Evolutionary conservation across 2,888 invertebrate genomes (phyloP).

Genomic region (Cryptosula pallasiana): DNA sequence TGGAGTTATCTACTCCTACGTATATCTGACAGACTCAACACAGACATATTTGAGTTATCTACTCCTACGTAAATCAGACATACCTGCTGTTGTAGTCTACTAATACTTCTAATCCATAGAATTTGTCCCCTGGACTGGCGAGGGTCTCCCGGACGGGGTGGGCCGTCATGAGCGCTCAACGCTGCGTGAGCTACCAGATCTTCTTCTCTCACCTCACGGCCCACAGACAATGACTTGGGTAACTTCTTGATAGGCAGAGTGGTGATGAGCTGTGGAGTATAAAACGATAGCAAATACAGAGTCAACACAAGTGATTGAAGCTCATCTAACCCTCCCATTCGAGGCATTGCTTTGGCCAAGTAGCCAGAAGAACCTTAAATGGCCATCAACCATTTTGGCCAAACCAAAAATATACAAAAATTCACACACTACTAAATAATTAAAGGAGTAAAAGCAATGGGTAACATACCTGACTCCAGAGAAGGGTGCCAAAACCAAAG

Average conservation of each 20-base stretch:
- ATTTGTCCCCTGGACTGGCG: constrained; percentile 72
- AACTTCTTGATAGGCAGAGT: constrained; percentile 92
- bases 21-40: no score
- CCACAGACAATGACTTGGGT: constrained; percentile 57
- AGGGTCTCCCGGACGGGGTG: neutral
- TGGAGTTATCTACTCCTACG: no score
- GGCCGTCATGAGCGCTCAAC: constrained; percentile 3
- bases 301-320: no score
- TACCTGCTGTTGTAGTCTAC: constrained; percentile 64
- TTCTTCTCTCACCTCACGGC: constrained; percentile 14
- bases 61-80: no score
- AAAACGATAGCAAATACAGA: no score
- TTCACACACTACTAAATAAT: neutral
- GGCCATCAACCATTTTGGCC: no score
- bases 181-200: constrained; percentile 12
- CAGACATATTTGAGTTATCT: no score
- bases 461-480: constrained; percentile 71
- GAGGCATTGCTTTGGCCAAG: no score
- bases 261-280: constrained; percentile 73
- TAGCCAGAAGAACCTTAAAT: no score
- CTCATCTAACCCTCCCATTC: no score
- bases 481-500: constrained; percentile 89
- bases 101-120: constrained; percentile 98
- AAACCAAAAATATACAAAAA: no score
- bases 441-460: neutral